Conservation (phyloP, 2,888 invertebrate species). For the Biston betularia region DNA sequence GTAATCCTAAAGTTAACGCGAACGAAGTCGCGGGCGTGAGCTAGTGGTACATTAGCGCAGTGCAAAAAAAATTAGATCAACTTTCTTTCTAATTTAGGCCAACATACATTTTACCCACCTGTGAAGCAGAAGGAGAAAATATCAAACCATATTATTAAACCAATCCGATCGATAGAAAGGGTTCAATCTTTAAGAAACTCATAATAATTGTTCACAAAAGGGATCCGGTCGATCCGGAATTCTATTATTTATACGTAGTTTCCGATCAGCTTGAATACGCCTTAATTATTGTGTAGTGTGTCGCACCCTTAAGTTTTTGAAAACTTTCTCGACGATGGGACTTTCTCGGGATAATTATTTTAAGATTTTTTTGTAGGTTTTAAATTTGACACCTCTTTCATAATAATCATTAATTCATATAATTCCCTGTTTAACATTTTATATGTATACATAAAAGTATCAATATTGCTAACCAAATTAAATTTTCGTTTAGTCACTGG, state of each 20-base stretch:
- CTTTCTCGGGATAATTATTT: conserved; percentile 61
- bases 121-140: conserved; percentile 73
- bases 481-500: too few species aligned
- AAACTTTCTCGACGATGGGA: conserved; percentile 71
- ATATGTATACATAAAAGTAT: background rate
- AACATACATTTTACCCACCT: conserved; percentile 57
- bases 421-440: background rate
- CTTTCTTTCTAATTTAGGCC: background rate
- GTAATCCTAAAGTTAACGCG: too few species aligned
- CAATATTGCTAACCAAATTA: too few species aligned
- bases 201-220: conserved; percentile 81
- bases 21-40: too few species aligned
- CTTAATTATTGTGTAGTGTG: conserved; percentile 82
- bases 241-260: conserved; percentile 81
- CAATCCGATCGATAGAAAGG: conserved; percentile 82
- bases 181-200: conserved; percentile 71
- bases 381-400: conserved; percentile 40
- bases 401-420: conserved; percentile 13
- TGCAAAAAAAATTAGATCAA: background rate
- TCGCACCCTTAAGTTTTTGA: conserved; percentile 74
- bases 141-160: conserved; percentile 79
- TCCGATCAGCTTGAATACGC: conserved; percentile 85
- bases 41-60: too few species aligned
- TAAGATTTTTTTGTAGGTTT: conserved; percentile 37
- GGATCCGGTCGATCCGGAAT: conserved; percentile 83